Base-by-base conservation (phyloP, 2,797 vertebrate genomes). In the Sphaeramia orbicularis region DNA sequence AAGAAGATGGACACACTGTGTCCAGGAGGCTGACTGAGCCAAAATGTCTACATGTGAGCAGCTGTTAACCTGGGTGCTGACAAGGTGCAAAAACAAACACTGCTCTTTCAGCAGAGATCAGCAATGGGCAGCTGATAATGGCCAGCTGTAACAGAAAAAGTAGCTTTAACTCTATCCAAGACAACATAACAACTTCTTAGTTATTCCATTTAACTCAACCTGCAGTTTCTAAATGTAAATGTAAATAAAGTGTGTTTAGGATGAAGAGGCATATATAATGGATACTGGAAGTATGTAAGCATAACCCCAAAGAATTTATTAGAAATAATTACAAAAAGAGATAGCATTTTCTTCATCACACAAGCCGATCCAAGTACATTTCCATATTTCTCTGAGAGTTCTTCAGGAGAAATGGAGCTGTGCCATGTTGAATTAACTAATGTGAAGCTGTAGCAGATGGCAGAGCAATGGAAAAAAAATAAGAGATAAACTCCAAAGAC, bases 11-110 rank as follows among this genome's bases (percentile, higher is more conserved):
- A 35, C 32, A 60, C 19, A 52, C 16, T 19, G 37, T 11, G 55
- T 6, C 41, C 18, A 63, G 36, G 24, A 70, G 54, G 68, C 55
- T 43, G 56, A 66, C 45, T 18, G 18, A 18, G 49, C 50, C 38
- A 12, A 32, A 61, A 41, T 27, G 44, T 15, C 4, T n/a, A 57
- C 18, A 43, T 24, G 41, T 56, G 55, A 62, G 66, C 57, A 62
- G 63, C 42, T 47, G 48, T 74, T 64, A 57, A 74, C 64, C 45
- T 72, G 36, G 60, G 35, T 64, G 64, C 65, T 83, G 64, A 64
- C 65, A 55, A 3, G 19, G 37, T 64, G 43, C 64, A 68, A 38
- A 44, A 10, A 37, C 38, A 35, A 41, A 55, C 62, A 52, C 36
- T 44, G 61, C 56, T 52, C 38, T 49, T 41, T 76, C 43, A 55